Conservation (phyloP, 2,113 vertebrate genomes). For the Cricetomys ansorgei region DNA sequence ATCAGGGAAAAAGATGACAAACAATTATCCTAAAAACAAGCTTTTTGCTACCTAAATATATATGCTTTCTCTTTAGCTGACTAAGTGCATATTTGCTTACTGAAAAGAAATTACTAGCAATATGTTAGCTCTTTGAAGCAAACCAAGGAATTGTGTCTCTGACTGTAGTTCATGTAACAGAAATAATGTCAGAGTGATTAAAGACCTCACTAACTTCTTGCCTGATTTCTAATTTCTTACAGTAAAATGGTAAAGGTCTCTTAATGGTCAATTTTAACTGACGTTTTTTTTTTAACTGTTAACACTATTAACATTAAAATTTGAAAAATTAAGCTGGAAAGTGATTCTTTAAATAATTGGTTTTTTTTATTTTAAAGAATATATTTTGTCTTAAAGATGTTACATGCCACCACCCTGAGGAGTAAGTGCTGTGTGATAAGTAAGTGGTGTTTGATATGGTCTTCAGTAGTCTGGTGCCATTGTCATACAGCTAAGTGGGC, state of each 20-base stretch:
- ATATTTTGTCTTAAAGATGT: background rate
- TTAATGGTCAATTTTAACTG: background rate
- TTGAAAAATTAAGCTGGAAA: background rate
- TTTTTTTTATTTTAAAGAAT: background rate
- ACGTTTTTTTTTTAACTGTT: too few relatives aligned
- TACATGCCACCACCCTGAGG: fast-evolving
- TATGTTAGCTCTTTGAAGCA: background rate
- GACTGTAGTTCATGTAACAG: background rate
- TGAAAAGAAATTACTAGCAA: background rate
- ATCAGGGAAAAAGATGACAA: background rate
- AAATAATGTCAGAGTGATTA: background rate
- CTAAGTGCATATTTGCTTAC: background rate
- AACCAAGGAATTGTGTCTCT: background rate
- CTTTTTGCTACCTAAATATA: background rate
- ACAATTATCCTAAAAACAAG: background rate
- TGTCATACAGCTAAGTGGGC: too few relatives aligned
- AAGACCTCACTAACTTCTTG: background rate
- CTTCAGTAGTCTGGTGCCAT: too few relatives aligned
- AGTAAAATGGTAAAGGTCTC: background rate
- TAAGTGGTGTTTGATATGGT: background rate
- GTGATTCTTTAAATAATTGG: background rate
- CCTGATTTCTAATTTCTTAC: background rate
- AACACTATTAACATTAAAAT: too few relatives aligned
- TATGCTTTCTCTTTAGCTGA: background rate
- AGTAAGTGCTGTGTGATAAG: background rate